phyloP scores from a whole-genome alignment of 2,797 vertebrate genomes.

The Coracias cyanogaster region DNA sequence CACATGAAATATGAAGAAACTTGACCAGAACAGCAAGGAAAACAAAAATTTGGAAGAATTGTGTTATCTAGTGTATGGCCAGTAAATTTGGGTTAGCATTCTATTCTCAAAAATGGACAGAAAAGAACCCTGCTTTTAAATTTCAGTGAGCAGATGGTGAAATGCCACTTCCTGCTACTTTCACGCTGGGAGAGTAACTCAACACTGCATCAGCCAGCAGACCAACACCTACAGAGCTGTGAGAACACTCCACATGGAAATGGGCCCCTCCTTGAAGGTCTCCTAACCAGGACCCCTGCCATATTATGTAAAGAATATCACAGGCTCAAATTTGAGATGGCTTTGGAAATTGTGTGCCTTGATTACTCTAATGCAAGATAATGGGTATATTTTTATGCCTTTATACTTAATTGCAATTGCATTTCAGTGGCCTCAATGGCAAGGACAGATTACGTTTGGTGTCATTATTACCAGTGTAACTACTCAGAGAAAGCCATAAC shows the following conservation, averaged over 20 bases:
- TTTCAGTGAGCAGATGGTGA: constrained; percentile 61
- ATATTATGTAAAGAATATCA: background rate
- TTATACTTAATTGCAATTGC: constrained; percentile 16
- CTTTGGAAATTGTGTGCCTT: background rate
- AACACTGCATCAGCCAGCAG: constrained; percentile 39
- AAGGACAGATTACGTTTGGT: background rate
- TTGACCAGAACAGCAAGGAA: background rate
- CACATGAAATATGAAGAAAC: background rate
- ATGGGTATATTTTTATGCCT: constrained; percentile 7
- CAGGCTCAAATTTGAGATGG: background rate
- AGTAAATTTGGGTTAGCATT: constrained; percentile 4
- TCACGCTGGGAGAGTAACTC: constrained; percentile 58
- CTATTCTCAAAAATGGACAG: background rate
- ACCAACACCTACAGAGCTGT: constrained; percentile 48
- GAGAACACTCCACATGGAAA: constrained; percentile 30
- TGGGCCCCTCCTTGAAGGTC: constrained; percentile 27
- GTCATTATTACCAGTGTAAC: background rate
- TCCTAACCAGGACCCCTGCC: constrained; percentile 7
- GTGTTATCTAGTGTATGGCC: background rate
- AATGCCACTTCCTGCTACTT: constrained; percentile 54
- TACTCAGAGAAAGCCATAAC: background rate
- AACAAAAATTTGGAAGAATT: background rate
- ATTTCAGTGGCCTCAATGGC: background rate
- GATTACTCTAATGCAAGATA: background rate
- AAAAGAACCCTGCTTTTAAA: constrained; percentile 50